These are phyloP conservation scores for Apistogramma diplotaenia DNA, from an alignment of 2,113 vertebrate species.

Conservation along the genomic window DNA sequence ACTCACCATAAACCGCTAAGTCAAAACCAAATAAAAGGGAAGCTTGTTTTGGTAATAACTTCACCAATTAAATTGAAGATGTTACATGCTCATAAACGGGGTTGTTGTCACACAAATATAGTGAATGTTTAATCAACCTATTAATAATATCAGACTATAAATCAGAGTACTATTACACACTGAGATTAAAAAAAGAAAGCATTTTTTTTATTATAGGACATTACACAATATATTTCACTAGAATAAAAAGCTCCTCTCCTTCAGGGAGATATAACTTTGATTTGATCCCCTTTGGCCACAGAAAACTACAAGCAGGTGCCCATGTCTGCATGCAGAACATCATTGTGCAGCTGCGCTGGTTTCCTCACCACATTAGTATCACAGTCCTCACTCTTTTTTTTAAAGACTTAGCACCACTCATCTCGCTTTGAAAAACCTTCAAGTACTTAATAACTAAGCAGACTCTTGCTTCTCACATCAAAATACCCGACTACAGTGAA, in stretches of 20 bases:
- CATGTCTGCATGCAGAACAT: not conserved
- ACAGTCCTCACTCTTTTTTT: not conserved
- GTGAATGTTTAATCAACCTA: not conserved
- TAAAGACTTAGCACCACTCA: not conserved
- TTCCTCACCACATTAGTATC: not conserved
- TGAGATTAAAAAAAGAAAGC: not conserved
- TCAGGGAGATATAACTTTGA: not conserved
- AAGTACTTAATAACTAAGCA: constrained; percentile 4
- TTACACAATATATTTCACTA: not conserved
- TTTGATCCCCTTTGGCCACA: not conserved
- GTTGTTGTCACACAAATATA: not conserved
- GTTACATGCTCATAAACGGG: not conserved
- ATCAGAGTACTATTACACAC: not conserved
- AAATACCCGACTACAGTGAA: not conserved
- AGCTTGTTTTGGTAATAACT: not conserved
- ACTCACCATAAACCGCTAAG: not conserved
- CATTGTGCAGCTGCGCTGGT: not conserved
- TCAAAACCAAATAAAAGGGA: not conserved
- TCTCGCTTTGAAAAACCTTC: constrained; percentile 28
- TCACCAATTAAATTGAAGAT: not conserved
- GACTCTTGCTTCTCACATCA: constrained; percentile 1
- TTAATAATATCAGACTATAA: not conserved
- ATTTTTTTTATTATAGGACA: too few relatives aligned
- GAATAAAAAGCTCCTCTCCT: not conserved
- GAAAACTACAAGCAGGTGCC: not conserved